Percentiles rank a stretch among this genome's conserved stretches.
Evolutionary conservation across 1,140 invertebrate species (phyloP).

Genomic region (Eumeta japonica): DNA sequence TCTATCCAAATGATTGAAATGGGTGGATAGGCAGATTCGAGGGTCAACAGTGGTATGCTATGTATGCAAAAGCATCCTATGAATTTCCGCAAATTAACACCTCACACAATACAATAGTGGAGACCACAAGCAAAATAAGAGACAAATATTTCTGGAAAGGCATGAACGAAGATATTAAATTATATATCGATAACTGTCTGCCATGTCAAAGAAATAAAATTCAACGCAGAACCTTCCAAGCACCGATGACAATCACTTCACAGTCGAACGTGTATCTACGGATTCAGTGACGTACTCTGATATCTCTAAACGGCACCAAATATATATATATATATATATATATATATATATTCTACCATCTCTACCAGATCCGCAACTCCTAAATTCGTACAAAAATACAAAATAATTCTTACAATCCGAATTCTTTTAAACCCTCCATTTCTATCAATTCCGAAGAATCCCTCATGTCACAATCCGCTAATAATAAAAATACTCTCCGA

Average conservation of each 20-base stretch:
- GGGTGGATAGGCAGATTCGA: too few species aligned
- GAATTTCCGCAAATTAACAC: slow-evolving; percentile 33
- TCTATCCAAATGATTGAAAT: too few species aligned
- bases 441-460: too few species aligned
- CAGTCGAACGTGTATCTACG: slow-evolving; percentile 30
- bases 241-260: slow-evolving; percentile 33
- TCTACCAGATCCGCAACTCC: too few species aligned
- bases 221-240: slow-evolving; percentile 21
- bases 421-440: too few species aligned
- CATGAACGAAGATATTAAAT: slow-evolving; percentile 30
- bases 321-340: slow-evolving; percentile 31
- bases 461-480: too few species aligned
- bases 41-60: slow-evolving; percentile 26
- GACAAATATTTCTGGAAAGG: slow-evolving; percentile 32
- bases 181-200: slow-evolving; percentile 24
- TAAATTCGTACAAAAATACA: too few species aligned
- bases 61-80: slow-evolving; percentile 29
- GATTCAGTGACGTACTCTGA: slow-evolving; percentile 32
- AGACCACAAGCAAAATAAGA: slow-evolving; percentile 28
- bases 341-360: slow-evolving; percentile 32
- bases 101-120: too few species aligned
- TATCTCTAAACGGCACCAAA: slow-evolving; percentile 16
- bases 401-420: too few species aligned
- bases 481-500: too few species aligned
- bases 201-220: slow-evolving; percentile 35